phyloP scores from a whole-genome alignment of 1,140 invertebrate species.

The Whitmania pigra region DNA sequence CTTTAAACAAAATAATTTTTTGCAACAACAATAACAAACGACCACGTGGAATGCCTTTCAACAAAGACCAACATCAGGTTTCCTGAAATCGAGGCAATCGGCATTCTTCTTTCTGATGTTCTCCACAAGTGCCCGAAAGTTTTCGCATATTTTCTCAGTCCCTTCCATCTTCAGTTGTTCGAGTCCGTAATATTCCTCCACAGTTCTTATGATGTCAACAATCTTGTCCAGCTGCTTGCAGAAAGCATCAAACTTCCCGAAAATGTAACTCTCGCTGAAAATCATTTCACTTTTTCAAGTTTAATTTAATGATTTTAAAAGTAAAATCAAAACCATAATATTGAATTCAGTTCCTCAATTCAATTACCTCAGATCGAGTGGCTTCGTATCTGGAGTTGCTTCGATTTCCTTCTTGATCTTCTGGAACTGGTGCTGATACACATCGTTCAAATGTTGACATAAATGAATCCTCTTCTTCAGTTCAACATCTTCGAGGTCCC shows the following conservation, averaged over 20 bases:
- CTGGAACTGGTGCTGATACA: conserved; percentile 51
- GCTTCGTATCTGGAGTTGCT: conserved; percentile 35
- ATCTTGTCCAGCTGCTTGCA: conserved; percentile 75
- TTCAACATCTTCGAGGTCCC: conserved; percentile 60
- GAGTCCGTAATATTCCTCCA: conserved; percentile 50
- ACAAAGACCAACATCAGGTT: conserved; percentile 50
- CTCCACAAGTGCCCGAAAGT: conserved; percentile 48
- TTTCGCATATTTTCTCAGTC: conserved; percentile 37
- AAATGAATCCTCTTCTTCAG: conserved; percentile 60
- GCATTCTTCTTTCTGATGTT: conserved; percentile 70
- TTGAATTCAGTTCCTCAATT: too few species aligned
- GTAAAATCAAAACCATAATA: too few species aligned
- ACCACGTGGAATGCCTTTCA: too few species aligned
- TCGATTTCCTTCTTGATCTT: conserved; percentile 44
- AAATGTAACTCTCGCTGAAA: conserved; percentile 81
- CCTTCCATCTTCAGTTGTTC: conserved; percentile 41
- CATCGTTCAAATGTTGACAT: conserved; percentile 71
- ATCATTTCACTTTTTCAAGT: not conserved
- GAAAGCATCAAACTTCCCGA: conserved; percentile 88
- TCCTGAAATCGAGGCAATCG: conserved; percentile 78
- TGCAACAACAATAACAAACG: too few species aligned
- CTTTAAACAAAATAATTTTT: conserved; percentile 29
- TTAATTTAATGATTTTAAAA: not conserved
- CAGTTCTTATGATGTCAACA: conserved; percentile 71
- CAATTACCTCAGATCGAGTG: conserved; percentile 52